Conservation (phyloP, 1,140 invertebrate species). For the Bombus impatiens region DNA sequence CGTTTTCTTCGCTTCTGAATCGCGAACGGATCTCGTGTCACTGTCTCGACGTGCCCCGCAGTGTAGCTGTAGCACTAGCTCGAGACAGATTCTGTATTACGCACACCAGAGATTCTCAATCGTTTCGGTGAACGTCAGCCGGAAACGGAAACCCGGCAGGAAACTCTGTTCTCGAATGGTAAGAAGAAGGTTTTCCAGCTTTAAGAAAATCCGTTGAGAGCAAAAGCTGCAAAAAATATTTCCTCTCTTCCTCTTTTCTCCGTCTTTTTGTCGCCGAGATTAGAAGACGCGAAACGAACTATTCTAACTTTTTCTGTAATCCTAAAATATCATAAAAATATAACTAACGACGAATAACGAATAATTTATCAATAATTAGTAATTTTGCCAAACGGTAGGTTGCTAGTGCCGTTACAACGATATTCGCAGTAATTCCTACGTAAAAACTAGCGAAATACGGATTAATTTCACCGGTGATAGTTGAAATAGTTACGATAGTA, state of each 20-base stretch:
- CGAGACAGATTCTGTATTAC: conserved; percentile 33
- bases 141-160: neutral
- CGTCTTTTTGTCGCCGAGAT: neutral
- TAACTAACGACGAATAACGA: accelerated
- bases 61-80: neutral
- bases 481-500: neutral
- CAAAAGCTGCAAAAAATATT: neutral
- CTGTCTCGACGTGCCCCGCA: conserved; percentile 47
- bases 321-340: too few relatives aligned
- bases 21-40: conserved; percentile 39
- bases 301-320: too few relatives aligned
- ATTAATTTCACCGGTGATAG: too few relatives aligned
- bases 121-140: neutral
- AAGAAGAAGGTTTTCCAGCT: neutral
- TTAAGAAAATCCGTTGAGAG: neutral
- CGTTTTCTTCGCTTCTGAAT: conserved; percentile 55
- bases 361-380: accelerated
- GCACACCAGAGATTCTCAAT: conserved; percentile 33
- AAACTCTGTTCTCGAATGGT: neutral
- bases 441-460: too few relatives aligned
- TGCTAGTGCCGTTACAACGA: accelerated
- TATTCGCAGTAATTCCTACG: too few relatives aligned
- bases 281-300: too few relatives aligned
- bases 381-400: too few relatives aligned
- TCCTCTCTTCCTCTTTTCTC: neutral